These are phyloP conservation scores for Syncerus caffer DNA, from an alignment of 2,797 vertebrate genomes.

Conservation along the genomic window DNA sequence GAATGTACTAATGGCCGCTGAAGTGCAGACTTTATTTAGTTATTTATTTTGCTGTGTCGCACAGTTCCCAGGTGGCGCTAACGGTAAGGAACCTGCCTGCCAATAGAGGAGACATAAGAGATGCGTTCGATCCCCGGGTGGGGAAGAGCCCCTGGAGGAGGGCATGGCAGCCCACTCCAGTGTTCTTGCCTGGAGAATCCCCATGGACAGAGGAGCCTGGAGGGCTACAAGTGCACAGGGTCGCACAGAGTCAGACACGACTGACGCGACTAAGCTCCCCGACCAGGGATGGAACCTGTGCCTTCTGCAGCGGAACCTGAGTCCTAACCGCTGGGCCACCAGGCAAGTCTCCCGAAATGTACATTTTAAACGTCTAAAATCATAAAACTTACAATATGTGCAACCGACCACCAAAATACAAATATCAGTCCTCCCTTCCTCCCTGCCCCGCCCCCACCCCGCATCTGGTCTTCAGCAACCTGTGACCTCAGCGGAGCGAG, in stretches of 20 bases:
- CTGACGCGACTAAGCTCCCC: background rate
- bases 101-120: background rate
- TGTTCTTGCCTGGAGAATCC: background rate
- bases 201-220: background rate
- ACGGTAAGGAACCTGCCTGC: background rate
- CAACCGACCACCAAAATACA: background rate
- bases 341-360: rapidly evolving
- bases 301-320: background rate
- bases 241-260: background rate
- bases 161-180: background rate
- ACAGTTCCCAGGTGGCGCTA: background rate
- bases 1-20: rapidly evolving
- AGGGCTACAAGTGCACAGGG: background rate
- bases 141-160: background rate
- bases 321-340: background rate
- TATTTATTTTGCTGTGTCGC: background rate
- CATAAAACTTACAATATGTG: rapidly evolving
- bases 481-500: rapidly evolving
- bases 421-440: background rate
- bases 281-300: background rate
- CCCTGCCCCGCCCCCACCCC: too few relatives aligned
- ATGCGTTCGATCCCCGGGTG: background rate
- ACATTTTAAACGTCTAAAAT: background rate
- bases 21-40: background rate
- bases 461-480: background rate